phyloP scores from a whole-genome alignment of 2,797 vertebrate genomes.

The Neopelma chrysocephalum region DNA sequence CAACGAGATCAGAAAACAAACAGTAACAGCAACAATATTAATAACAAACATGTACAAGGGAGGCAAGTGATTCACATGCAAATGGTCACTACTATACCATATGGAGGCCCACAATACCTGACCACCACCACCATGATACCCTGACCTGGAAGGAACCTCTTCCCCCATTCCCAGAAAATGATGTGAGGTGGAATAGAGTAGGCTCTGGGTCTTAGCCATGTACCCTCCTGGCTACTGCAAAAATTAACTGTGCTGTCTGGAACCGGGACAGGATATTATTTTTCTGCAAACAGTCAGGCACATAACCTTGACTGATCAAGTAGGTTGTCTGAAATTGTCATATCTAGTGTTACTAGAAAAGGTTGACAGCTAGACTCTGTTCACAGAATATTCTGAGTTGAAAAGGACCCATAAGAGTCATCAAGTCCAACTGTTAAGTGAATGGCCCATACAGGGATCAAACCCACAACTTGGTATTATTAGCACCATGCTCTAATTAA shows the following conservation, averaged over 20 bases:
- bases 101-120: too few relatives aligned
- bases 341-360: neutral
- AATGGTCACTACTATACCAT: neutral
- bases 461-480: neutral
- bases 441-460: neutral
- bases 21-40: neutral
- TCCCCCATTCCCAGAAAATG: too few relatives aligned
- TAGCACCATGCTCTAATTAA: neutral
- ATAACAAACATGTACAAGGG: neutral
- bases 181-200: too few relatives aligned
- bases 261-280: neutral
- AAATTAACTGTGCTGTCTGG: too few relatives aligned
- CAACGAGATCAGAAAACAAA: neutral
- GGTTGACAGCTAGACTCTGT: neutral
- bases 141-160: too few relatives aligned
- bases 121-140: too few relatives aligned
- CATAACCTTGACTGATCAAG: neutral
- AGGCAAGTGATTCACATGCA: too few relatives aligned
- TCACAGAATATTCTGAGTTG: neutral
- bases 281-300: neutral
- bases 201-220: too few relatives aligned
- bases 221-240: too few relatives aligned
- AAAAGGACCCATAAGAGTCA: neutral
- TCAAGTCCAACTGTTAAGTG: neutral
- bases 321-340: neutral